Percentiles rank a stretch among this genome's conserved stretches.
Conservation (phyloP, 2,113 vertebrate genomes). For the Ctenomys sociabilis region DNA sequence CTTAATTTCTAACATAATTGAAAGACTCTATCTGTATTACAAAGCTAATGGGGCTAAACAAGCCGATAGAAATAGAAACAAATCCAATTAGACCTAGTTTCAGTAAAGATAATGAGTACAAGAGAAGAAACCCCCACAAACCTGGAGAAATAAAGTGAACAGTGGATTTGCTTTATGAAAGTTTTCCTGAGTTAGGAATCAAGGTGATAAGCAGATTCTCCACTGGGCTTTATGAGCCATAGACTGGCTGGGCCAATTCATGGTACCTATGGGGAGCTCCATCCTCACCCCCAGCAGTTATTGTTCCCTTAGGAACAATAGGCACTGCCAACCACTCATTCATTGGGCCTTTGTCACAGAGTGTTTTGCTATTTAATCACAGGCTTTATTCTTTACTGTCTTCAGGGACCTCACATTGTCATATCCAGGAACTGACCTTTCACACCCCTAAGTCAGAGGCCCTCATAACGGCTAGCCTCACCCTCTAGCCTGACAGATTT, state of each 20-base stretch:
- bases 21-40: conserved; percentile 40
- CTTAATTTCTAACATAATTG: conserved; percentile 61
- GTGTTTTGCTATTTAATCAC: background rate
- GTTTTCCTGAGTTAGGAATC: background rate
- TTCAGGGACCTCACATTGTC: background rate
- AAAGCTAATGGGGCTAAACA: conserved; percentile 21
- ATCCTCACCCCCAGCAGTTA: background rate
- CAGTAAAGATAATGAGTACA: conserved; percentile 27
- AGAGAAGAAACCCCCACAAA: conserved; percentile 8
- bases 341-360: background rate
- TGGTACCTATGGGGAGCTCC: too few species aligned
- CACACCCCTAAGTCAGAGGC: background rate
- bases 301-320: background rate
- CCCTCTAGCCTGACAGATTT: background rate
- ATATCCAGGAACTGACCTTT: background rate
- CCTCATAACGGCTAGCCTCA: background rate
- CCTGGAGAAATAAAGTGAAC: background rate
- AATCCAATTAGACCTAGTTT: conserved; percentile 62
- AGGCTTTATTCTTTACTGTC: background rate
- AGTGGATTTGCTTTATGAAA: background rate
- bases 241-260: background rate
- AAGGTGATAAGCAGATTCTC: background rate
- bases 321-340: background rate
- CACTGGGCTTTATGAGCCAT: background rate
- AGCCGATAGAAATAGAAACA: conserved; percentile 36